Evolutionary conservation across 1,140 invertebrate species (phyloP), one percentile per base, ranked within the genome.

Genomic region (Physella acuta): DNA sequence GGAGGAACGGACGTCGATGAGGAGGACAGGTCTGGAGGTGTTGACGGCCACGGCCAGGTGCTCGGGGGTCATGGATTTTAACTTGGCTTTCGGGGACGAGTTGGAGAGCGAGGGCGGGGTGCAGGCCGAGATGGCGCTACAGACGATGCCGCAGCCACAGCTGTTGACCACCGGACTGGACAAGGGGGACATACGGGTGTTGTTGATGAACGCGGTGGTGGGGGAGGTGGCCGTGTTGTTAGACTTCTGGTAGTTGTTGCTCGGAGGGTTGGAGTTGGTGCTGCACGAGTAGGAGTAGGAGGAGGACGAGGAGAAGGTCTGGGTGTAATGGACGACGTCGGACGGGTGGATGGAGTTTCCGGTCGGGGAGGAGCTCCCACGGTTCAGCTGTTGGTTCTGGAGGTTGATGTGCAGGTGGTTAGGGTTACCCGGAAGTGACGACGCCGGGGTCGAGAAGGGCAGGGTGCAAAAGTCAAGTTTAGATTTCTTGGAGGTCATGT

Each of bases 1-100:
- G 75, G 92, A 92, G 0, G 91, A 88, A 34, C 92, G 87, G 78
- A 91, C 91, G 77, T 93, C 92, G 0, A 92, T 76, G 0, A 92
- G 73, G 2, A 92, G 83, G 52, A 89, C 86, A 31, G 78, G 67
- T 44, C 74, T 76, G 33, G 73, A 69, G 72, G 76, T 81, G 55
- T 71, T 73, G 11, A 81, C 64, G 64, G 73, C 76, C 20, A 66
- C 51, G 1, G 76, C 77, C 31, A 82, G 72, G 58, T 82, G 79
- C 55, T 77, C 67, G 20, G 77, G 60, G 8, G 71, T 61, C 52
- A 82, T 81, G 3, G 78, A 75, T 59, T 77, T 62, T 36, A 72
- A 66, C 31, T 61, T 58, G 16, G 63, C 70, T 71, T 30, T 72
- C 30, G 59, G 74, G 28, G 53, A 58, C 66, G 58, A 77, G 39